These are phyloP conservation scores for Eumacrocentrus americanus DNA, from an alignment of 2,888 invertebrate species.

Conservation along the genomic window DNA sequence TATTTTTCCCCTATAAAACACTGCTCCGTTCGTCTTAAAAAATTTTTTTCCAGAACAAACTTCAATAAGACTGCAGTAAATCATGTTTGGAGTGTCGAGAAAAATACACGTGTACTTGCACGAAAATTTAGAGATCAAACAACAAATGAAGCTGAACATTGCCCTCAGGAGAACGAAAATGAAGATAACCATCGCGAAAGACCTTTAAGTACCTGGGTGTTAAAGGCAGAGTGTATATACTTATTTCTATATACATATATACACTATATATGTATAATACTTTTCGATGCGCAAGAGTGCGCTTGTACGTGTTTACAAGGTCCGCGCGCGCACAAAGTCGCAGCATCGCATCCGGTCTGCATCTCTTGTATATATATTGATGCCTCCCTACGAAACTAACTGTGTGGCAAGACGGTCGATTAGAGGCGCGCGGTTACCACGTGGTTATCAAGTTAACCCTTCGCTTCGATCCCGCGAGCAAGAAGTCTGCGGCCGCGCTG, in stretches of 20 bases:
- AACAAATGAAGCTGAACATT: too few species aligned
- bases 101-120: too few species aligned
- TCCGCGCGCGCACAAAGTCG: not conserved
- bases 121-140: too few species aligned
- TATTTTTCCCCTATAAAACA: too few species aligned
- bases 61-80: too few species aligned
- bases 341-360: not conserved
- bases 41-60: too few species aligned
- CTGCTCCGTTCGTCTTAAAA: too few species aligned
- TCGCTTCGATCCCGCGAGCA: constrained; percentile 48
- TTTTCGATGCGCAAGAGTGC: too few species aligned
- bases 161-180: too few species aligned
- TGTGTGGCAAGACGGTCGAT: constrained; percentile 34
- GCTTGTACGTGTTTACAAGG: constrained; percentile 4
- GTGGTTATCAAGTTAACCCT: constrained; percentile 61
- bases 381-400: constrained; percentile 30
- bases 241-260: not conserved
- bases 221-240: not conserved
- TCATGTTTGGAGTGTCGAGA: too few species aligned
- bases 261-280: not conserved
- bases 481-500: constrained; percentile 30
- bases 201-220: not conserved
- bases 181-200: constrained; percentile 28
- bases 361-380: too few species aligned
- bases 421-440: constrained; percentile 55